Percentiles rank a stretch among this genome's conserved stretches.
phyloP scores from a whole-genome alignment of 2,888 invertebrate genomes.

The Serrognathus titanus region DNA sequence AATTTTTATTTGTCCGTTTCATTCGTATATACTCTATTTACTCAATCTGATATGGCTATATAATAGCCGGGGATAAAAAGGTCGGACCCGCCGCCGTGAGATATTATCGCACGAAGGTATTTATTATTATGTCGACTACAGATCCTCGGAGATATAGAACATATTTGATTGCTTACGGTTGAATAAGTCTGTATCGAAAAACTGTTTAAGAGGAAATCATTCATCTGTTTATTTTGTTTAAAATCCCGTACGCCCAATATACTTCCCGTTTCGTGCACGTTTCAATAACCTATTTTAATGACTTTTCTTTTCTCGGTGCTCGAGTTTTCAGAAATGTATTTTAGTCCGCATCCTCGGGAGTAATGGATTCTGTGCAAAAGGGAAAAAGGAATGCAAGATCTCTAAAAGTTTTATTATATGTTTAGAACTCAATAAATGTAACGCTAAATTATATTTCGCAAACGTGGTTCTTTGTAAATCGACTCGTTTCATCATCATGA shows the following conservation, averaged over 20 bases:
- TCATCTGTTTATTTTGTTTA: neutral
- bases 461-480: no score
- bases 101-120: neutral
- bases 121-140: no score
- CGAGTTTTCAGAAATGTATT: neutral
- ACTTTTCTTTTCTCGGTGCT: neutral
- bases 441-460: no score
- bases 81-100: neutral
- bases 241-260: neutral
- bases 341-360: no score
- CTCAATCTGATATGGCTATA: no score
- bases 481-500: no score
- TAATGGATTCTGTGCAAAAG: no score
- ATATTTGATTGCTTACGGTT: slow-evolving; percentile 3
- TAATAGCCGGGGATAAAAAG: neutral
- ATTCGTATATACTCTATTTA: no score
- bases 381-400: no score
- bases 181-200: neutral
- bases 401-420: no score
- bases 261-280: neutral
- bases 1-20: no score
- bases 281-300: slow-evolving; percentile 3
- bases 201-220: slow-evolving; percentile 1
- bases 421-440: no score
- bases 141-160: neutral